A percentile compares a stretch with the other conserved stretches of the same genome.
Evolutionary conservation across 2,888 invertebrate genomes (phyloP).

Genomic region (Leptinotarsa juncta): DNA sequence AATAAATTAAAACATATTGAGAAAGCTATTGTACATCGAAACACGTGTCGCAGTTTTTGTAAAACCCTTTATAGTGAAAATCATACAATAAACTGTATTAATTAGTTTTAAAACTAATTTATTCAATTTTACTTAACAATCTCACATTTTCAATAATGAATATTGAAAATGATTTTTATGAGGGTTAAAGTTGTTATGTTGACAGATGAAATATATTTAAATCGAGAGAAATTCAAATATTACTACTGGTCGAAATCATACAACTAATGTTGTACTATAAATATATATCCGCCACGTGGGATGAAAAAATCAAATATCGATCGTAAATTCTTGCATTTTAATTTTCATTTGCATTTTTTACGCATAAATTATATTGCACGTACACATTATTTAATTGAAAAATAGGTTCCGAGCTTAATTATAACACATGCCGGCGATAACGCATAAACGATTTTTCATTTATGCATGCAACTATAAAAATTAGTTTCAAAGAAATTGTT

Average conservation of each 20-base stretch:
- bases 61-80: too few species aligned
- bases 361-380: neutral
- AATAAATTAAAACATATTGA: too few species aligned
- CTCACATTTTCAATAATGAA: too few species aligned
- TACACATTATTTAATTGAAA: slow-evolving; percentile 15
- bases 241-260: neutral
- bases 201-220: neutral
- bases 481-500: slow-evolving; percentile 1
- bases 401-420: slow-evolving; percentile 10
- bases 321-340: neutral
- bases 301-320: slow-evolving; percentile 2
- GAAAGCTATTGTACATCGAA: too few species aligned
- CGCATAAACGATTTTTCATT: slow-evolving; percentile 11
- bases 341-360: slow-evolving; percentile 9
- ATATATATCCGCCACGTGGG: slow-evolving; percentile 1
- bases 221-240: neutral
- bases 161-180: too few species aligned
- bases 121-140: too few species aligned
- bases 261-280: neutral
- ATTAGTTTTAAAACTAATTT: too few species aligned
- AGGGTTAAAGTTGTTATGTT: too few species aligned
- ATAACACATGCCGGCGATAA: slow-evolving; percentile 14
- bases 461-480: slow-evolving; percentile 14
- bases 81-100: too few species aligned
- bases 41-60: too few species aligned